Evolutionary conservation across 1,140 invertebrate genomes (phyloP), one percentile per base, ranked within the genome.

Genomic region (Euura saliciscinereae): DNA sequence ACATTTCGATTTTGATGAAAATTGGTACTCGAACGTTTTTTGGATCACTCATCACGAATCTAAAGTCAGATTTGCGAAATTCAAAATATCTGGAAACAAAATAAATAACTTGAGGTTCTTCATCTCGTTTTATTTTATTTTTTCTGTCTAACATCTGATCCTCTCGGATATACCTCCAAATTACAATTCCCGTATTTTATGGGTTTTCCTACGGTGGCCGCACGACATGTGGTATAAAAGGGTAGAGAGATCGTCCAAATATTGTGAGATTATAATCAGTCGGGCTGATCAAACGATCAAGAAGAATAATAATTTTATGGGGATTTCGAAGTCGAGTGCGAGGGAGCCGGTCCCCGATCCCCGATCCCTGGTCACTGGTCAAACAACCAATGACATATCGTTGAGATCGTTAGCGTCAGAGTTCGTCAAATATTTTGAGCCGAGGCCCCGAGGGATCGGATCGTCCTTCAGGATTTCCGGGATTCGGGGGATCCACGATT

Each of bases 201-300:
- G 28, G 28, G 28, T 28, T 28, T 28, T 28, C 28, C 28, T 28
- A 3, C 8, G 51, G 51, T 28, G 28, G 3, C 51, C 51, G 51
- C 3, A 3, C 8, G 51, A 59, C 51, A 3, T 8, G 51, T 4
- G 28, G 28, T 28, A 28, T 59, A 59, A 59, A n/a, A 59, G 8
- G 51, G 51, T 8, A 28, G 28, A 67, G 42, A 10, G 13, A 67
- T 67, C 43, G 43, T 67, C 13, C 10, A 67, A 67, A 67, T 67
- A 67, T 67, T 67, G 66, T 67, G 66, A 67, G 66, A 67, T 67
- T 67, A 67, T 67, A 67, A 67, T 67, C 66, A 67, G 66, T 8
- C 28, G 66, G 51, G 28, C 11, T 11, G 66, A 67, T 67, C 4
- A 44, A 67, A 67, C 66, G 43, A 67, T 11, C 3, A 59, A n/a